Evolutionary conservation across 2,113 vertebrate genomes (phyloP).

Genomic region (Melanotaenia duboulayi): DNA sequence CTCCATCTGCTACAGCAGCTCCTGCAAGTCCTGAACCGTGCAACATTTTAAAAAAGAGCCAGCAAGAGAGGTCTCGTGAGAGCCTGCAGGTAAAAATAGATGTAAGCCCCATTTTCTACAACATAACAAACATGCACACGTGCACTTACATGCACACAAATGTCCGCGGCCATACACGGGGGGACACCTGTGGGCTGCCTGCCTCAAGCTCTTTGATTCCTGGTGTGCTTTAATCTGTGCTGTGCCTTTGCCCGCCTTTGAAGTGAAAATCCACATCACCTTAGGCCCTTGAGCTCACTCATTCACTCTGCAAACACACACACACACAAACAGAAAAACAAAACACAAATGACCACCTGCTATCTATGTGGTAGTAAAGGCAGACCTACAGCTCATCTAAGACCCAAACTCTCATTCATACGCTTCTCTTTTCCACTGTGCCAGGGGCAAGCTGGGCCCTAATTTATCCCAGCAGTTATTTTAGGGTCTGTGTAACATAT

Average conservation of each 20-base stretch:
- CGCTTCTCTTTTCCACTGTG: slow-evolving; percentile 17
- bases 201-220: slow-evolving; percentile 82
- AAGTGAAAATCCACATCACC: slow-evolving; percentile 80
- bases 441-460: slow-evolving; percentile 34
- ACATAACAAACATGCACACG: slow-evolving; percentile 20
- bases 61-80: slow-evolving; percentile 14
- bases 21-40: background rate
- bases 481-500: slow-evolving; percentile 53
- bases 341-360: slow-evolving; percentile 55
- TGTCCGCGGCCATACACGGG: slow-evolving; percentile 20
- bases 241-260: slow-evolving; percentile 76
- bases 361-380: slow-evolving; percentile 37
- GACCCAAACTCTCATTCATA: slow-evolving; percentile 41
- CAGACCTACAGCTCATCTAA: background rate
- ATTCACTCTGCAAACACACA: background rate
- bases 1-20: slow-evolving; percentile 7
- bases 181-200: slow-evolving; percentile 73
- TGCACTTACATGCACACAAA: background rate
- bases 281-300: slow-evolving; percentile 30
- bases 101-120: background rate
- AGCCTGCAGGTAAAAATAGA: slow-evolving; percentile 47
- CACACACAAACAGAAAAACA: slow-evolving; percentile 18
- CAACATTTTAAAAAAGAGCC: background rate
- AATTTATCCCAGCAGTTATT: slow-evolving; percentile 69
- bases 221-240: slow-evolving; percentile 83